Evolutionary conservation across 2,797 vertebrate genomes (phyloP).

Genomic region (Tapirus indicus): DNA sequence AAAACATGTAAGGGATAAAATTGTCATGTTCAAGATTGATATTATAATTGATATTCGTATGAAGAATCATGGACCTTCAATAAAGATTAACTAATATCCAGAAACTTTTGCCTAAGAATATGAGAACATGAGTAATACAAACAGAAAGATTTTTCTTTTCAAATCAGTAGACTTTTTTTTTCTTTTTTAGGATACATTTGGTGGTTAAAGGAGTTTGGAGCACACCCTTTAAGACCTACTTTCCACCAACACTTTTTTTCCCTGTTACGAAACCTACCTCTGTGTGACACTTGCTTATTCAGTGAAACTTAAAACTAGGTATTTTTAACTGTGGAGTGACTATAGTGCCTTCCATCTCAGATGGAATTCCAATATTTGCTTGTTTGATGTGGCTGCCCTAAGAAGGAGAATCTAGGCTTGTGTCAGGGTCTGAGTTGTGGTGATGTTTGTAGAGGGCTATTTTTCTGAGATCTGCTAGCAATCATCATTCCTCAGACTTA

Average conservation of each 20-base stretch:
- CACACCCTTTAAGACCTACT: background rate
- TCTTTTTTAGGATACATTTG: background rate
- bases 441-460: background rate
- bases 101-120: background rate
- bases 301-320: background rate
- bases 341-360: background rate
- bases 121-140: background rate
- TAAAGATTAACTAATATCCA: background rate
- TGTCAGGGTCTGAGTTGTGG: background rate
- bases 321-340: background rate
- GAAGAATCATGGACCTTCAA: background rate
- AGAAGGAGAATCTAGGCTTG: background rate
- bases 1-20: background rate
- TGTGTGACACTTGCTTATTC: background rate
- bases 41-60: background rate
- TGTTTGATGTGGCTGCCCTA: background rate
- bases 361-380: background rate
- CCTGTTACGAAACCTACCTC: background rate
- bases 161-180: background rate
- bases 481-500: background rate
- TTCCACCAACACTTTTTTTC: background rate
- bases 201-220: background rate
- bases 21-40: background rate
- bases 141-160: background rate
- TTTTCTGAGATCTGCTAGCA: background rate